These are phyloP conservation scores for Macquaria ambigua DNA, from an alignment of 2,113 vertebrate genomes.

Conservation along the genomic window DNA sequence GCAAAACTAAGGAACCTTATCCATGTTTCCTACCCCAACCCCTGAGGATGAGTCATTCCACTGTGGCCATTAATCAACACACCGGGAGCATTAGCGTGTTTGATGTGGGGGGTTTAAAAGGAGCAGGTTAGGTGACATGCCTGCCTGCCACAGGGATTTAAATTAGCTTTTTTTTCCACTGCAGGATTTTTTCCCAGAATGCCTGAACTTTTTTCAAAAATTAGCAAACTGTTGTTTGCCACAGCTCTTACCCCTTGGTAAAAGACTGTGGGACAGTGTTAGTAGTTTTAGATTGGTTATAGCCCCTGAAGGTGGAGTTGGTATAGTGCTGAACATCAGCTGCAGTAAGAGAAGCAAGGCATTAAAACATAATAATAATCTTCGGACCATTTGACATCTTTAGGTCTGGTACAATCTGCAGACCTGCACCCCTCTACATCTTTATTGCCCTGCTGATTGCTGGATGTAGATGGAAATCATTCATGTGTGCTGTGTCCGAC, in stretches of 20 bases:
- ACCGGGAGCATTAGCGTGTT: slow-evolving; percentile 48
- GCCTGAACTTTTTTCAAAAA: neutral
- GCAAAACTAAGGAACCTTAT: slow-evolving; percentile 34
- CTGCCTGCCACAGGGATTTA: slow-evolving; percentile 37
- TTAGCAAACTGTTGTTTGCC: neutral
- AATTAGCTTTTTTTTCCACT: slow-evolving; percentile 6
- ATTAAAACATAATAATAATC: neutral
- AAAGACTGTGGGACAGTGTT: neutral
- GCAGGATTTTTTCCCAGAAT: slow-evolving; percentile 4
- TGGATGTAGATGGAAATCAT: slow-evolving; percentile 53
- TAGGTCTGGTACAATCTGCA: slow-evolving; percentile 11
- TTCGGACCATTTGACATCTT: slow-evolving; percentile 3
- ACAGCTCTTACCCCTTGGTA: neutral
- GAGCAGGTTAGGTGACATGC: slow-evolving; percentile 31
- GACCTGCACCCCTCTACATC: slow-evolving; percentile 32
- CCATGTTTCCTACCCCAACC: slow-evolving; percentile 27
- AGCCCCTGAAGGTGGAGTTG: neutral
- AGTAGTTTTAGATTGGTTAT: neutral
- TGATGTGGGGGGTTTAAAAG: slow-evolving; percentile 21
- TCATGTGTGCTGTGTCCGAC: slow-evolving; percentile 31
- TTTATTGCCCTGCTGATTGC: slow-evolving; percentile 53
- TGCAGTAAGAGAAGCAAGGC: rapidly evolving
- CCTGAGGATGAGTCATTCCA: slow-evolving; percentile 38
- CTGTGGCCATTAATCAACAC: slow-evolving; percentile 70
- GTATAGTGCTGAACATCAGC: neutral